Evolutionary conservation across 2,888 invertebrate genomes (phyloP), one percentile per base, ranked within the genome.

Genomic region (Brachypterus glaber): DNA sequence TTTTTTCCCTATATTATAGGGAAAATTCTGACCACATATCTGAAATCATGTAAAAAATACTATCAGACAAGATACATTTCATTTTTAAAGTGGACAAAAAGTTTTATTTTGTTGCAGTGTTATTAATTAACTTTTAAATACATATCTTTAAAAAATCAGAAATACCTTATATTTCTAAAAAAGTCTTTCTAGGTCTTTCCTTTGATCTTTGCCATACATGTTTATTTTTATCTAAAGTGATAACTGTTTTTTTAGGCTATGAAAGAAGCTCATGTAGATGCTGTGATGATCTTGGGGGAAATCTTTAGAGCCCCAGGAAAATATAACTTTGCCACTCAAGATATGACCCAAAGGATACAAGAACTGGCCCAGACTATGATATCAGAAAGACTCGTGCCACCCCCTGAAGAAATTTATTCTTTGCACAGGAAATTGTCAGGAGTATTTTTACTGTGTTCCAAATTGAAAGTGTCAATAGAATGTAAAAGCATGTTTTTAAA

Each of bases 391-490:
- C 73, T 98, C 2, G 91, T 92, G 42, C 93, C 98, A 2, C 98
- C 98, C 0, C 98, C 98, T 0, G 96, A 97, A 64, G 97, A 98
- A 68, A 90, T 93, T 49, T 98, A 98, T 68, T 97, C 97, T 0
- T 71, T 98, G 13, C 98, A 99, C 62, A 75, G 97, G 40, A 98
- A 98, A 68, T 72, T 98, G 31, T 91, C 97, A 0, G 98, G 98
- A 0, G 82, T 92, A 9, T 97, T 96, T 66, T 69, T 97, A 15
- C 69, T 97, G 0, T 93, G 93, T 59, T 77, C 91, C 0, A 92
- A 91, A 56, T 72, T 97, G 35, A 77, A 80, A 54, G 80, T 88
- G 1, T 76, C 77, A 52, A 74, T 96, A 53, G 77, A 83, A 52
- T 93, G 93, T 58, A 73, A 82, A 17, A 74, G 76, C n/a, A 77